Conservation (phyloP, 2,797 vertebrate species). For the Fringilla coelebs region DNA sequence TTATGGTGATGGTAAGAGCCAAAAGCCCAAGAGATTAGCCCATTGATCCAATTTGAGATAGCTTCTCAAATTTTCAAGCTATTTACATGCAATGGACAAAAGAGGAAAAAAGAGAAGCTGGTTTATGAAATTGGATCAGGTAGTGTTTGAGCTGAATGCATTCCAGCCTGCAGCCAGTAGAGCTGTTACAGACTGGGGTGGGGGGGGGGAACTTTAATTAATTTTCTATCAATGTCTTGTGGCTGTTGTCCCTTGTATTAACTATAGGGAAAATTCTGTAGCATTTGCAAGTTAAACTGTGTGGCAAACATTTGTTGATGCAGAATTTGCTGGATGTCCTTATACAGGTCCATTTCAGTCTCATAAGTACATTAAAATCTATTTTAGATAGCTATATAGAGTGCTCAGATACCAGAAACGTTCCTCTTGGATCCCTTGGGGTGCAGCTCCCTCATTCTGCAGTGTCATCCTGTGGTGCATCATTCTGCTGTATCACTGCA, state of each 20-base stretch:
- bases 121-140: not conserved
- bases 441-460: not conserved
- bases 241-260: not conserved
- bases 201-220: not conserved
- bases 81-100: not conserved
- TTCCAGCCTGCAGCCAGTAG: not conserved
- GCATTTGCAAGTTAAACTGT: not conserved
- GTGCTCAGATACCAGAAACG: not conserved
- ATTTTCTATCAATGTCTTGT: not conserved
- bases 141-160: not conserved
- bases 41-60: not conserved
- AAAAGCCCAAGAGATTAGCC: not conserved
- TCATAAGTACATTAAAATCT: not conserved
- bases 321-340: not conserved
- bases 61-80: not conserved
- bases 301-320: not conserved
- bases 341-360: not conserved
- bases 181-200: not conserved
- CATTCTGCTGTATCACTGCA: not conserved
- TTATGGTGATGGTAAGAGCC: not conserved
- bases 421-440: not conserved
- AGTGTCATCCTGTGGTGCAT: not conserved
- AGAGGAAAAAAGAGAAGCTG: not conserved
- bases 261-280: not conserved
- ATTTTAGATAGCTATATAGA: not conserved